Evolutionary conservation across 2,113 vertebrate species (phyloP).

Genomic region (Odobenus rosmarus): DNA sequence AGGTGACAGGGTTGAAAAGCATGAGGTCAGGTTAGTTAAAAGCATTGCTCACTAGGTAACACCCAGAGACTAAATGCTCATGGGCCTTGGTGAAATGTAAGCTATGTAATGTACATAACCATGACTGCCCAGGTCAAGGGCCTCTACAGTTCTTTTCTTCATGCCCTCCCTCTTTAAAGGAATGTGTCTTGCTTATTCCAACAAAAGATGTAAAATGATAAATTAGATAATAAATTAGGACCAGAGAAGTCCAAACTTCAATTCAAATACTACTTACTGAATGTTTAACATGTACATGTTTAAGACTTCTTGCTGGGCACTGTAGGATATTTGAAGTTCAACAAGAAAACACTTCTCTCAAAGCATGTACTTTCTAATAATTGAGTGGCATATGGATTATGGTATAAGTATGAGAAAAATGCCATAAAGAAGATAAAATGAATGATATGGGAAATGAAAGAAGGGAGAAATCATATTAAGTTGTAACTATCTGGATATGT

Average conservation of each 20-base stretch:
- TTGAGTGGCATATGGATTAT: background rate
- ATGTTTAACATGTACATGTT: background rate
- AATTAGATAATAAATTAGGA: background rate
- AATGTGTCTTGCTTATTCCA: background rate
- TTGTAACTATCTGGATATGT: background rate
- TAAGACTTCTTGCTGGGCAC: background rate
- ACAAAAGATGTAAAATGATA: background rate
- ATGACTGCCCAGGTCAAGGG: background rate
- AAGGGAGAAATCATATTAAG: background rate
- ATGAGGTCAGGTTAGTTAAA: constrained; percentile 57
- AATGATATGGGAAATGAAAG: background rate
- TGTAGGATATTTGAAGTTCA: background rate
- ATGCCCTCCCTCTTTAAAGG: background rate
- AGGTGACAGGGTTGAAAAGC: constrained; percentile 55
- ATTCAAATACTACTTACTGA: background rate
- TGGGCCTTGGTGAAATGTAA: background rate
- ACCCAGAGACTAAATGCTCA: constrained; percentile 51
- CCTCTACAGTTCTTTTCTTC: background rate
- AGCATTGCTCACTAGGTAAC: background rate
- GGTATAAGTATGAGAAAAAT: background rate
- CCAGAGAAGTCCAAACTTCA: background rate
- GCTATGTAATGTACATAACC: background rate
- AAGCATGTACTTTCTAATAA: background rate
- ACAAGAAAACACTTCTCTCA: background rate
- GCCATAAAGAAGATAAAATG: background rate